A percentile compares a stretch with the other conserved stretches of the same genome.
phyloP scores from a whole-genome alignment of 2,888 invertebrate species.

The Netelia melanura region DNA sequence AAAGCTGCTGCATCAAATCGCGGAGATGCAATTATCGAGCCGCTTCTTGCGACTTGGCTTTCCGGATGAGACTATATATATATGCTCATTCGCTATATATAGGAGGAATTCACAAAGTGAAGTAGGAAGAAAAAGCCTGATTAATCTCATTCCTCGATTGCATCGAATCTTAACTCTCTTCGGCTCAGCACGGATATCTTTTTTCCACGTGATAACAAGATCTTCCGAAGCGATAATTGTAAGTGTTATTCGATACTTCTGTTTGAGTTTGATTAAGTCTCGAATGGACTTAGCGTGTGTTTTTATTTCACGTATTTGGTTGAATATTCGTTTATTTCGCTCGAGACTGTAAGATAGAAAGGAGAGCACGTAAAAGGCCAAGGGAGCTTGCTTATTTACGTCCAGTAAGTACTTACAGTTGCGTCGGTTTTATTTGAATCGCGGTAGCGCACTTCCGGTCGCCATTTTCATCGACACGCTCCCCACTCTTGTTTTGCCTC shows the following conservation, averaged over 20 bases:
- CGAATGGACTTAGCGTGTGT: too few relatives aligned
- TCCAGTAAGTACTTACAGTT: neutral
- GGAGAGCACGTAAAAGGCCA: neutral
- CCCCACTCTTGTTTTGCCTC: conserved; percentile 25
- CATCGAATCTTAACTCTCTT: conserved; percentile 17
- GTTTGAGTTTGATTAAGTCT: neutral
- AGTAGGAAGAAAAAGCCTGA: conserved; percentile 30
- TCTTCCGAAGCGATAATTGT: neutral
- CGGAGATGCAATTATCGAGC: conserved; percentile 60
- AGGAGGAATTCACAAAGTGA: conserved; percentile 7
- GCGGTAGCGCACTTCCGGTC: conserved; percentile 59
- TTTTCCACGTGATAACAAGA: neutral
- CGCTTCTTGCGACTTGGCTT: conserved; percentile 39
- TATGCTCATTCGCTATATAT: conserved; percentile 1
- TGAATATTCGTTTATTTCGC: too few relatives aligned
- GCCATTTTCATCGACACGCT: conserved; percentile 59
- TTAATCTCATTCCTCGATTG: conserved; percentile 30
- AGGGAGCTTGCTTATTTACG: neutral
- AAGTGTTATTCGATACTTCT: neutral
- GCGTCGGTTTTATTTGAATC: conserved; percentile 38
- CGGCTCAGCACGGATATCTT: neutral
- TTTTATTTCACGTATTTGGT: too few relatives aligned
- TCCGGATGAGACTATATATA: conserved; percentile 16
- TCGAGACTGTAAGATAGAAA: too few relatives aligned
- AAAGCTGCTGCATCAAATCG: conserved; percentile 62